These are phyloP conservation scores for Zosterops japonicus DNA, from an alignment of 2,113 vertebrate genomes.

Conservation along the genomic window DNA sequence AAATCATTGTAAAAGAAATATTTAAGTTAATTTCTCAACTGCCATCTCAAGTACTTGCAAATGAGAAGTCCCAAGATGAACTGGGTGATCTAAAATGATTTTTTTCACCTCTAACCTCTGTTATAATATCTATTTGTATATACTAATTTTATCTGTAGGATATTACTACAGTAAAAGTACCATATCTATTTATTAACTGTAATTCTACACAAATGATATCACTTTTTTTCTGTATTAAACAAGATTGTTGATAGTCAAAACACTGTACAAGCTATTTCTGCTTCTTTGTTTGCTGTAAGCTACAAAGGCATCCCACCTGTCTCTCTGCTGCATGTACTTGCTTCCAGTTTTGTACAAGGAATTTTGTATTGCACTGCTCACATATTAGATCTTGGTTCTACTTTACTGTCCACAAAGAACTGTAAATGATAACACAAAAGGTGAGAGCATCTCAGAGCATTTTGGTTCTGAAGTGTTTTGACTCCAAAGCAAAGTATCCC, in stretches of 20 bases:
- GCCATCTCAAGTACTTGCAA: neutral
- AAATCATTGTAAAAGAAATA: neutral
- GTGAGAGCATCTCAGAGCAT: neutral
- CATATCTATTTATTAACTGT: neutral
- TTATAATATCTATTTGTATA: neutral
- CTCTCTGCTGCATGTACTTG: accelerated
- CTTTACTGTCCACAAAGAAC: neutral
- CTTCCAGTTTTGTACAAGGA: neutral
- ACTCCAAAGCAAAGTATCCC: neutral
- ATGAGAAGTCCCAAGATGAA: neutral
- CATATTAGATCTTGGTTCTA: neutral
- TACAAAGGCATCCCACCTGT: neutral
- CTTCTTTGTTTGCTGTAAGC: constrained; percentile 38
- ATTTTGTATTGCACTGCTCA: neutral
- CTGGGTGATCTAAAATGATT: neutral
- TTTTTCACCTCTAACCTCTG: neutral
- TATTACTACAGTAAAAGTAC: neutral
- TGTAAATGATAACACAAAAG: neutral
- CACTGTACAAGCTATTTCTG: neutral
- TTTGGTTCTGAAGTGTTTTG: neutral
- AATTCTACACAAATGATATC: neutral
- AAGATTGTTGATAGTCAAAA: constrained; percentile 49
- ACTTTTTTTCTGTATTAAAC: neutral
- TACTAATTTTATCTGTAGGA: neutral
- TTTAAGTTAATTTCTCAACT: neutral